These are phyloP conservation scores for Lucifuga dentata DNA, from an alignment of 2,113 vertebrate genomes.

Conservation along the genomic window DNA sequence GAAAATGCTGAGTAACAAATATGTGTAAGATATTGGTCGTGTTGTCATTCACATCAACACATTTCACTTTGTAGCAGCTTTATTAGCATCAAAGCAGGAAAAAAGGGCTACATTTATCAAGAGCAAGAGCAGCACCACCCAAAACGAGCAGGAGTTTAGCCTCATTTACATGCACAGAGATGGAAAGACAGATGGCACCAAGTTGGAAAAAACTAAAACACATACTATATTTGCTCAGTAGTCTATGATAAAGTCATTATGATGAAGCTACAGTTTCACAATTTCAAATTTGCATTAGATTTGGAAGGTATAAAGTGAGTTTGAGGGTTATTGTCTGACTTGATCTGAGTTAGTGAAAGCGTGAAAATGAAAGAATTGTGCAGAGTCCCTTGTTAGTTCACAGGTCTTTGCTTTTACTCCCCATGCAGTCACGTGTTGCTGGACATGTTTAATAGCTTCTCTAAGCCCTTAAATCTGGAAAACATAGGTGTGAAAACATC, in stretches of 20 bases:
- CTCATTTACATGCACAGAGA: too few species aligned
- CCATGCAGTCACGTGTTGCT: conserved; percentile 67
- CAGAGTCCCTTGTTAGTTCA: conserved; percentile 39
- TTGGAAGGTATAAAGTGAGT: neutral
- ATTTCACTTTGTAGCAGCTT: conserved; percentile 36
- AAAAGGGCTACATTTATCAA: conserved; percentile 40
- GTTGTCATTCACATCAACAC: neutral
- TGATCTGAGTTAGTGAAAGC: conserved; percentile 43
- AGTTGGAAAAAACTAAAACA: too few species aligned
- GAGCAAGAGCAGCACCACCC: conserved; percentile 43
- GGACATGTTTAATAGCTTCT: conserved; percentile 71
- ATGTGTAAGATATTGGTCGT: neutral
- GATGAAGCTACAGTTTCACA: conserved; percentile 1
- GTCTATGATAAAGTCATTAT: too few species aligned
- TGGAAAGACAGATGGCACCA: too few species aligned
- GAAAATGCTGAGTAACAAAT: neutral
- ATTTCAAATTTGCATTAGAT: neutral
- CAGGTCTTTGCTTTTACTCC: conserved; percentile 51
- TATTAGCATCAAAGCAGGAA: conserved; percentile 54
- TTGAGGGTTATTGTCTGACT: conserved; percentile 40
- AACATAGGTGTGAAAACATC: conserved; percentile 54
- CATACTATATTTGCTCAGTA: too few species aligned
- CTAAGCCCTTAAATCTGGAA: conserved; percentile 84
- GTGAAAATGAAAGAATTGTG: conserved; percentile 12
- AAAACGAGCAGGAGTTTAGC: conserved; percentile 33